Evolutionary conservation across 2,888 invertebrate species (phyloP).

Genomic region (Nomada goodeniana): DNA sequence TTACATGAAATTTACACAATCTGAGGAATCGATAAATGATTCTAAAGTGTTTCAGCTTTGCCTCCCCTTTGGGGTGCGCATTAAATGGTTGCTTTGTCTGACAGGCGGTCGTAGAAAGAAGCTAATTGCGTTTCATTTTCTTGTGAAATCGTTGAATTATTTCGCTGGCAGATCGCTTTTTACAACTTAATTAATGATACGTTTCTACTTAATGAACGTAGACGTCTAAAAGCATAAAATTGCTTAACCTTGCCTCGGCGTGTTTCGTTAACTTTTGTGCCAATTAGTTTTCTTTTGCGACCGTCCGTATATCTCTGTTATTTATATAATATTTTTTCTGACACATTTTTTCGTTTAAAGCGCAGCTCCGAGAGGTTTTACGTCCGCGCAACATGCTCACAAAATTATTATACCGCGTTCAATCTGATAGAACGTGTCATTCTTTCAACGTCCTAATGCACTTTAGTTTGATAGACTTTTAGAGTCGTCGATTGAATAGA

Average conservation of each 20-base stretch:
- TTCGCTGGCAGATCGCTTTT: background rate
- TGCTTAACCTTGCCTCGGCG: background rate
- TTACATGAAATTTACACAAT: background rate
- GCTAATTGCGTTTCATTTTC: background rate
- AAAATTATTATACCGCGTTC: no score
- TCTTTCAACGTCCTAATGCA: background rate
- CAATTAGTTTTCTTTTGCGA: background rate
- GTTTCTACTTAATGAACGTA: background rate
- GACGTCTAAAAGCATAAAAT: background rate
- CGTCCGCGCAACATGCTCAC: no score
- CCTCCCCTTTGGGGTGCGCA: background rate
- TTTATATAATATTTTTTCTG: background rate
- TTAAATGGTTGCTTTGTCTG: background rate
- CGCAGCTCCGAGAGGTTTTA: no score
- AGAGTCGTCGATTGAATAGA: background rate
- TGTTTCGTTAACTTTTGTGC: background rate
- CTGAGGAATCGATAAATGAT: background rate
- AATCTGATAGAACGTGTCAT: background rate
- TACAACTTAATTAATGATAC: slow-evolving; percentile 14
- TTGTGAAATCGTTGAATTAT: slow-evolving; percentile 18
- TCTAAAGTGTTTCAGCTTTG: background rate
- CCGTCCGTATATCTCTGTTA: background rate
- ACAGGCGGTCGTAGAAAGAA: background rate
- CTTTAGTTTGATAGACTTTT: background rate
- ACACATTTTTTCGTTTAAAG: background rate